These are phyloP conservation scores for Caenorhabditis japonica DNA, from an alignment of 2,888 invertebrate species.

Conservation along the genomic window DNA sequence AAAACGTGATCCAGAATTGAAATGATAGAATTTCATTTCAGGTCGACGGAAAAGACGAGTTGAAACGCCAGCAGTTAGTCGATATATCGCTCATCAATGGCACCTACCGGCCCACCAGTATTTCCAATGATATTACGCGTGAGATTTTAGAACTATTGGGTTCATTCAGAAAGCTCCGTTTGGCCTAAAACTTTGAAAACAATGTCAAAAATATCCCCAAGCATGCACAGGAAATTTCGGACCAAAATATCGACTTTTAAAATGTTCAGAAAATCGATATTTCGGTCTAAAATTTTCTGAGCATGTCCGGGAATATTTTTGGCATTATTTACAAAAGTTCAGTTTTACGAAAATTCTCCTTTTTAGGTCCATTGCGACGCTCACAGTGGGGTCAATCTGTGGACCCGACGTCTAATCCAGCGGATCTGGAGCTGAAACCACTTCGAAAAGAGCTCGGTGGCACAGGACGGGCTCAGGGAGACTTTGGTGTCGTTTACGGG, in stretches of 20 bases:
- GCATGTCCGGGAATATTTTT: too few species aligned
- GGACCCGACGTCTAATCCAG: slow-evolving; percentile 43
- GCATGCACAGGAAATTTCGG: too few species aligned
- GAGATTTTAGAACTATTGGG: not conserved
- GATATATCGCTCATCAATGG: slow-evolving; percentile 54
- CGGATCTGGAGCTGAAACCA: slow-evolving; percentile 12
- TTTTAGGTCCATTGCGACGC: slow-evolving; percentile 22
- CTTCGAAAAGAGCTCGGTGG: not conserved
- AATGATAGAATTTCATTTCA: slow-evolving; percentile 11
- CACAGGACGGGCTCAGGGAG: not conserved
- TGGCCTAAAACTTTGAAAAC: too few species aligned
- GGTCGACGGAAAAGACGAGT: slow-evolving; percentile 51
- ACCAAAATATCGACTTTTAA: too few species aligned
- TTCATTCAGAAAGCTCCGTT: not conserved
- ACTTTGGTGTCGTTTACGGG: slow-evolving; percentile 21
- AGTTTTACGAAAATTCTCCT: too few species aligned
- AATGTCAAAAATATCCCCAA: not conserved
- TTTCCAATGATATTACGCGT: slow-evolving; percentile 21
- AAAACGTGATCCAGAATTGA: not conserved
- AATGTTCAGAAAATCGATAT: too few species aligned
- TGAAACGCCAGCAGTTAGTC: slow-evolving; percentile 52
- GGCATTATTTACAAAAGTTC: too few species aligned
- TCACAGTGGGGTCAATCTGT: slow-evolving; percentile 6
- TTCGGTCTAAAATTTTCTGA: too few species aligned
- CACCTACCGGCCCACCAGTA: slow-evolving; percentile 37